phyloP scores from a whole-genome alignment of 2,888 invertebrate species.

The Parnassius apollo region DNA sequence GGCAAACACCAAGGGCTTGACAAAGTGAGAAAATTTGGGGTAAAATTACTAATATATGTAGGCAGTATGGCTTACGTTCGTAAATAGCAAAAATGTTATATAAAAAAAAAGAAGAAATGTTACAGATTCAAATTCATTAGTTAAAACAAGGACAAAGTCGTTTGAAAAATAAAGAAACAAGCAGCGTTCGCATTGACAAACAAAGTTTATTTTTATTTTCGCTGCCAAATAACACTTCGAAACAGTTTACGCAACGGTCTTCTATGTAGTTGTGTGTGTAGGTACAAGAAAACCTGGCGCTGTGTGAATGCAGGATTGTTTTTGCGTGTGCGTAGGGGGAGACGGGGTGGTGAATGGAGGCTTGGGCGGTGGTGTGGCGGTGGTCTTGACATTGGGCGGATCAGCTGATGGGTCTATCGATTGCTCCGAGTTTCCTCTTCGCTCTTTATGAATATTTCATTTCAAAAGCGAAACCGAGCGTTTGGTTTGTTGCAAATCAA shows the following conservation, averaged over 20 bases:
- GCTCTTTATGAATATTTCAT: constrained; percentile 74
- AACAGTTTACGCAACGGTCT: constrained; percentile 20
- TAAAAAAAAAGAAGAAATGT: no score
- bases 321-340: constrained; percentile 23
- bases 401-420: constrained; percentile 75
- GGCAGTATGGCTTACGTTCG: no score
- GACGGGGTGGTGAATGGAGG: constrained; percentile 30
- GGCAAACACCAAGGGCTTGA: constrained; percentile 42
- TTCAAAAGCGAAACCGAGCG: constrained; percentile 33
- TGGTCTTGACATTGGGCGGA: constrained; percentile 77
- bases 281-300: constrained; percentile 2
- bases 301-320: constrained; percentile 27
- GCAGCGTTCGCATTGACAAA: constrained; percentile 4
- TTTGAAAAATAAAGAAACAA: constrained; percentile 1
- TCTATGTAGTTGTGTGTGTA: constrained; percentile 7
- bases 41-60: constrained; percentile 26
- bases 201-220: not conserved
- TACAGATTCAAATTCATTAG: constrained; percentile 37
- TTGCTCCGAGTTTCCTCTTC: constrained; percentile 66
- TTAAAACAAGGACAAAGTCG: constrained; percentile 3
- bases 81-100: no score
- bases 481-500: constrained; percentile 8
- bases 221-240: constrained; percentile 18
- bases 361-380: constrained; percentile 37
- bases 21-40: constrained; percentile 42